Conservation (phyloP, 2,113 vertebrate genomes). For the Calcarius ornatus region DNA sequence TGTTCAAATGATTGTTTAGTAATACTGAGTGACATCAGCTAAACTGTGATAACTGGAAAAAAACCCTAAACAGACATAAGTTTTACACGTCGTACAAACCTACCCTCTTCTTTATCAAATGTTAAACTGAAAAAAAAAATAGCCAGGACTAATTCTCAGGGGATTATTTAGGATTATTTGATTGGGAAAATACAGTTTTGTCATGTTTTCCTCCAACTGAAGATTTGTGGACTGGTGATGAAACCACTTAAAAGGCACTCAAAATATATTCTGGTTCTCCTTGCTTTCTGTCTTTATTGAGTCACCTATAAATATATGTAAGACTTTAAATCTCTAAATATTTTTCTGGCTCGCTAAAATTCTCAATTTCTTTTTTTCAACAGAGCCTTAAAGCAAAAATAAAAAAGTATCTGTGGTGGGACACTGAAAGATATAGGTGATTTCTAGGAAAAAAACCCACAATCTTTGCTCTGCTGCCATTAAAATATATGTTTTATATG, state of each 20-base stretch:
- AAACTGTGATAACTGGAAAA: neutral
- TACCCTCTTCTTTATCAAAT: neutral
- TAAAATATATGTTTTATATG: neutral
- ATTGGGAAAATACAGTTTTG: neutral
- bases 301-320: neutral
- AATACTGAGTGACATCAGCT: neutral
- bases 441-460: neutral
- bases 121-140: neutral
- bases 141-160: rapidly evolving
- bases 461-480: neutral
- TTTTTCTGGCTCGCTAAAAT: neutral
- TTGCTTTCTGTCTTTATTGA: neutral
- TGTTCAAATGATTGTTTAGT: neutral
- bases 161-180: neutral
- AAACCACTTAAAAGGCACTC: neutral
- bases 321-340: neutral
- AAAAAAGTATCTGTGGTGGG: neutral
- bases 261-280: neutral
- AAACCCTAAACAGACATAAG: rapidly evolving
- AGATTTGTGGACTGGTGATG: neutral
- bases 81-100: neutral
- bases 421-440: neutral
- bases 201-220: neutral
- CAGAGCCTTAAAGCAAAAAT: neutral
- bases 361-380: neutral